These are phyloP conservation scores for Alosa sapidissima DNA, from an alignment of 2,797 vertebrate genomes.

Conservation along the genomic window DNA sequence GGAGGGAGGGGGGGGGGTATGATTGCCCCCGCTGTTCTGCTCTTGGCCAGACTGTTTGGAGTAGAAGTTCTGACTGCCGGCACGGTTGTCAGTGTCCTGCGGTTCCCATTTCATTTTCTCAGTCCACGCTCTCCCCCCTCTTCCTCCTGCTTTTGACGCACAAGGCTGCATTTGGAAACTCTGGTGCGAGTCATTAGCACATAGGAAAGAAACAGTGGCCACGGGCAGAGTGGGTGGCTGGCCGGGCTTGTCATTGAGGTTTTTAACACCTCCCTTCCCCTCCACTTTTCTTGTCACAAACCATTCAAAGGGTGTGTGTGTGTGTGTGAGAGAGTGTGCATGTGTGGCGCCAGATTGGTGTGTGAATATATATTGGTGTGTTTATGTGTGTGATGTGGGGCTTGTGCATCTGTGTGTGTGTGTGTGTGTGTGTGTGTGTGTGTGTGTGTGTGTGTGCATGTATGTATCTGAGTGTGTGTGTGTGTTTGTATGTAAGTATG, in stretches of 20 bases:
- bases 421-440: background rate
- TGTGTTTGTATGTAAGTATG: background rate
- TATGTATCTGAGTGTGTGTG: background rate
- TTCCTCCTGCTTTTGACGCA: background rate
- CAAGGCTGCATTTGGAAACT: constrained; percentile 4
- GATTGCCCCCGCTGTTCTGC: background rate
- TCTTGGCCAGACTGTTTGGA: constrained; percentile 3
- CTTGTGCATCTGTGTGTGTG: background rate
- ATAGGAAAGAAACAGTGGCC: background rate
- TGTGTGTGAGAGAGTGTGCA: constrained; percentile 41
- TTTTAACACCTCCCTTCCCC: constrained; percentile 11
- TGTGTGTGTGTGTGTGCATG: background rate
- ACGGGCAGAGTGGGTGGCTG: constrained; percentile 13
- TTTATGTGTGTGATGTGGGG: background rate
- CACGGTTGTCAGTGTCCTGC: background rate
- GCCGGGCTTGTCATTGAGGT: background rate
- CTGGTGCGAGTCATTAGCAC: background rate
- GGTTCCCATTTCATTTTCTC: constrained; percentile 20
- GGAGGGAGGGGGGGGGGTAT: background rate
- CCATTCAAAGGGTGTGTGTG: constrained; percentile 26
- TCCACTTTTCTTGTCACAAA: constrained; percentile 52
- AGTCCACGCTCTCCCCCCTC: background rate
- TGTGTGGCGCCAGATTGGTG: background rate
- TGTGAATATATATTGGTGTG: background rate
- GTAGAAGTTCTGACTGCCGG: background rate